A percentile compares a stretch with the other conserved stretches of the same genome.
These are phyloP conservation scores for Drosophila saltans DNA, from an alignment of 1,140 invertebrate species.

Conservation along the genomic window DNA sequence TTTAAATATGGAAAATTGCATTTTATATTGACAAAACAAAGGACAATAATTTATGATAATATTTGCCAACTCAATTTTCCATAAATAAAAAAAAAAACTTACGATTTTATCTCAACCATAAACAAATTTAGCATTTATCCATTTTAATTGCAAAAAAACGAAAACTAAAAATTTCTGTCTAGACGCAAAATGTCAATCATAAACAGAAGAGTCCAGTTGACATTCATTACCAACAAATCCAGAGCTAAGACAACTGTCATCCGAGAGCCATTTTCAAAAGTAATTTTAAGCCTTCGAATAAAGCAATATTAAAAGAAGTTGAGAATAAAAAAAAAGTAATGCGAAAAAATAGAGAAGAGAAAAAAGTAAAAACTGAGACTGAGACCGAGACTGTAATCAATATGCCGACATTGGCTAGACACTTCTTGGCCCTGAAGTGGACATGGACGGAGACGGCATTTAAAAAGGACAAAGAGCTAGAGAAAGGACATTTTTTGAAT, in stretches of 20 bases:
- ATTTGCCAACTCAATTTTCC: background rate
- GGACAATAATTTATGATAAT: background rate
- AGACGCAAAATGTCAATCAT: constrained; percentile 62
- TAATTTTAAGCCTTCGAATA: constrained; percentile 62
- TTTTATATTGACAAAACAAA: too few species aligned
- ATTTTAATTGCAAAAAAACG: constrained; percentile 64
- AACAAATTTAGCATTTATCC: constrained; percentile 15
- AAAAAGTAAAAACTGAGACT: constrained; percentile 3
- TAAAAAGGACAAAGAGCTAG: constrained; percentile 3
- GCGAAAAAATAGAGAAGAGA: constrained; percentile 26
- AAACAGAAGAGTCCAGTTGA: constrained; percentile 43
- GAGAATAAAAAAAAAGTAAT: constrained; percentile 13
- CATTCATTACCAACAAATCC: constrained; percentile 24
- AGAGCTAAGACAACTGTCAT: constrained; percentile 17
- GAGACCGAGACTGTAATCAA: constrained; percentile 56
- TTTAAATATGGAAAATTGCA: too few species aligned
- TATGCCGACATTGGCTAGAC: constrained; percentile 74
- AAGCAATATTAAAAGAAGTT: constrained; percentile 38
- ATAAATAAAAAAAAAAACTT: background rate
- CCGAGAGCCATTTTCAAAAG: constrained; percentile 56
- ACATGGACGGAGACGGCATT: constrained; percentile 18
- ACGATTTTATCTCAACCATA: background rate
- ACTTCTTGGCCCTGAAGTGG: constrained; percentile 66
- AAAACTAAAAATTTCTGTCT: constrained; percentile 43
- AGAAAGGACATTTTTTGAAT: constrained; percentile 42